phyloP scores from a whole-genome alignment of 2,888 invertebrate species.

The Fissipunctia ypsillon region DNA sequence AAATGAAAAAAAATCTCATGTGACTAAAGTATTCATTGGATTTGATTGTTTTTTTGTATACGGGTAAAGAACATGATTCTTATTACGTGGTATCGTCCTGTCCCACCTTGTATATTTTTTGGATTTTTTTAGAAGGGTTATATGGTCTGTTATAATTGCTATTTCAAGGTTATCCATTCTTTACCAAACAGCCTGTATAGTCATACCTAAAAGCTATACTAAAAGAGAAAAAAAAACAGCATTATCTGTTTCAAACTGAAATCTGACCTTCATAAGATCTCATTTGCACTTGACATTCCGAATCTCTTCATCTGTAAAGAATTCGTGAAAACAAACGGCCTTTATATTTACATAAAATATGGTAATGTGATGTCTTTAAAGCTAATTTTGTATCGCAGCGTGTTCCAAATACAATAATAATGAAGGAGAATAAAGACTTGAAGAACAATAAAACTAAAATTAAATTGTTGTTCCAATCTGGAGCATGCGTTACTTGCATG shows the following conservation, averaged over 20 bases:
- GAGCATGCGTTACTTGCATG: background rate
- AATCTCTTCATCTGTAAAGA: constrained; percentile 4
- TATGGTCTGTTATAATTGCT: no score
- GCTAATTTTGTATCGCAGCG: background rate
- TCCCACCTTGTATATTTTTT: no score
- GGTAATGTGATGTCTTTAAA: background rate
- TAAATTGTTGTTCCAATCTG: background rate
- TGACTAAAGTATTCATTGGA: no score
- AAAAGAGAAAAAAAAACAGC: background rate
- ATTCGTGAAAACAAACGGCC: constrained; percentile 8
- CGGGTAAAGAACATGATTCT: no score
- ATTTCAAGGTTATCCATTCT: no score
- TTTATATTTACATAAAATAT: background rate
- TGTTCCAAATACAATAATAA: background rate
- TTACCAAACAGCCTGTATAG: no score
- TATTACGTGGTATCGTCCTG: no score
- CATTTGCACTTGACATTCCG: constrained; percentile 13
- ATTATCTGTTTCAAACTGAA: background rate
- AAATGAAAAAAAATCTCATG: no score
- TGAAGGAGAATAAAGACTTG: background rate
- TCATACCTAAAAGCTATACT: no score
- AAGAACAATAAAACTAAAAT: background rate
- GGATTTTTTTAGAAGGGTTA: no score
- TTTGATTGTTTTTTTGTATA: no score
- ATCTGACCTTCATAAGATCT: constrained; percentile 1